Evolutionary conservation across 2,797 vertebrate species (phyloP).

Genomic region (Hemitrygon akajei): DNA sequence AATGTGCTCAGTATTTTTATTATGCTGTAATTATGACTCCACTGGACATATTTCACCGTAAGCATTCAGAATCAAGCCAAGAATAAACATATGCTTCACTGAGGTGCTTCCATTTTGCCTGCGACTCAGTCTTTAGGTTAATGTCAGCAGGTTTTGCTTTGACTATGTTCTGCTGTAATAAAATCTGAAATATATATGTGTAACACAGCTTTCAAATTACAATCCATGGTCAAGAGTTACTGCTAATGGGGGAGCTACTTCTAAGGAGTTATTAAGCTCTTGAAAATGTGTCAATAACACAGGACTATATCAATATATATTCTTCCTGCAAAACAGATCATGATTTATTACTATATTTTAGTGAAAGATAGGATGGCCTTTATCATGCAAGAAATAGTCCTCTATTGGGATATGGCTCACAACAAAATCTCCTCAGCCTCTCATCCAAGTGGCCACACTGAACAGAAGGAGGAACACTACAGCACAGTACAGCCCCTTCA

Average conservation of each 20-base stretch:
- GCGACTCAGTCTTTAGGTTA: neutral
- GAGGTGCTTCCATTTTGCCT: neutral
- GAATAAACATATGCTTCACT: constrained; percentile 6
- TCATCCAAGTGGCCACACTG: neutral
- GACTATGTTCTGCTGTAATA: neutral
- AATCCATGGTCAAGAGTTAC: neutral
- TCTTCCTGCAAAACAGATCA: neutral
- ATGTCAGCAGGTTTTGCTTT: neutral
- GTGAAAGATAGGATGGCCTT: neutral
- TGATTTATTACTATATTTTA: neutral
- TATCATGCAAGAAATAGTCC: too few relatives aligned
- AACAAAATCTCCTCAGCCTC: too few relatives aligned
- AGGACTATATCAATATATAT: neutral
- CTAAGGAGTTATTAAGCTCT: neutral
- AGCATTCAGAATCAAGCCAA: neutral
- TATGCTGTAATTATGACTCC: neutral
- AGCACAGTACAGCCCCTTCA: too few relatives aligned
- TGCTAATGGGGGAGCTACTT: neutral
- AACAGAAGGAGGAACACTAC: too few relatives aligned
- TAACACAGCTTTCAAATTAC: neutral
- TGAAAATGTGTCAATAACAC: neutral
- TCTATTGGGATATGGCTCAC: too few relatives aligned
- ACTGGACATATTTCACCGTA: neutral
- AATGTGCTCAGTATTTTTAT: neutral
- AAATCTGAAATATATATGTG: neutral